Evolutionary conservation across 2,888 invertebrate species (phyloP).

Genomic region (Meganola albula): DNA sequence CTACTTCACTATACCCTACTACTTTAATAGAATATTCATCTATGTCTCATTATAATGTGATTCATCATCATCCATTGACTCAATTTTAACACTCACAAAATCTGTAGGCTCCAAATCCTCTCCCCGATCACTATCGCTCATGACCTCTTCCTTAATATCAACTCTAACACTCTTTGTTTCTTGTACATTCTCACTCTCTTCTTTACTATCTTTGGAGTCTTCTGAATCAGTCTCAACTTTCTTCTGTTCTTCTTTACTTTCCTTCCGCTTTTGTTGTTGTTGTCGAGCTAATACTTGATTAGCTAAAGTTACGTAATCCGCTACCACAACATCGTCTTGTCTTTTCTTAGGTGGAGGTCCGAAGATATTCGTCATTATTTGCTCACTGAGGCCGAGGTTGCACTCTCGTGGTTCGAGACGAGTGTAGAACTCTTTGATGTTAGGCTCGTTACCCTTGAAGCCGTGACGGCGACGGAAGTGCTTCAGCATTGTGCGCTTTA

Average conservation of each 20-base stretch:
- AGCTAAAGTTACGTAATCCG: constrained; percentile 42
- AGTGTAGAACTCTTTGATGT: constrained; percentile 46
- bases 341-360: constrained; percentile 47
- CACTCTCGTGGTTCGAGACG: constrained; percentile 62
- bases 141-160: constrained; percentile 24
- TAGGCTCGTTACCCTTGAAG: constrained; percentile 39
- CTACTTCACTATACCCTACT: too few species aligned
- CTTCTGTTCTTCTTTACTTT: constrained; percentile 1
- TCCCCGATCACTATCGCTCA: constrained; percentile 21
- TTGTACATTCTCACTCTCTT: constrained; percentile 1
- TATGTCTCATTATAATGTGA: too few species aligned
- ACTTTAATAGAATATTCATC: too few species aligned
- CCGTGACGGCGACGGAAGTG: constrained; percentile 68
- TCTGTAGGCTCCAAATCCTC: constrained; percentile 60
- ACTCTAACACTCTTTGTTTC: constrained; percentile 5
- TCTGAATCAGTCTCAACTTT: constrained; percentile 4
- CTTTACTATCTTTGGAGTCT: constrained; percentile 5
- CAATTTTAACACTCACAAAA: constrained; percentile 68
- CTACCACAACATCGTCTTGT: constrained; percentile 35
- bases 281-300: constrained; percentile 14
- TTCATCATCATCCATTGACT: constrained; percentile 45
- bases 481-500: constrained; percentile 60
- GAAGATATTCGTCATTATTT: constrained; percentile 55
- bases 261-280: neutral
- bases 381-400: constrained; percentile 54